Evolutionary conservation across 30 jellyfish, hydroid and myxozoan genomes (phyloP).

Genomic region (Rhopilema esculentum): DNA sequence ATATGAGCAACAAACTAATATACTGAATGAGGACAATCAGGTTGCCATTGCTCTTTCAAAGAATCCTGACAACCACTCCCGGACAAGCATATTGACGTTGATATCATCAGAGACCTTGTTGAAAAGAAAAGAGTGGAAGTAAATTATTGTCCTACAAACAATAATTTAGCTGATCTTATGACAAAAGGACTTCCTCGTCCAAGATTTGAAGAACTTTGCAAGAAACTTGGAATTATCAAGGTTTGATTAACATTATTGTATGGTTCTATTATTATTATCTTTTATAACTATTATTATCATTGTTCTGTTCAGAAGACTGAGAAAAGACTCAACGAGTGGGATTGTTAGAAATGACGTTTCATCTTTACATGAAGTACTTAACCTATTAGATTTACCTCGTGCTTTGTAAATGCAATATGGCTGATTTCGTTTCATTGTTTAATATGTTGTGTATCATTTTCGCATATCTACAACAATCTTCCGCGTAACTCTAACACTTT

Average conservation of each 20-base stretch:
- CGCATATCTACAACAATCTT: constrained; percentile 3
- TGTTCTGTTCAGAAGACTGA: constrained; percentile 27
- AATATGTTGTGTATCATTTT: background rate
- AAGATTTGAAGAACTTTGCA: constrained; percentile 41
- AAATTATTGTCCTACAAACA: constrained; percentile 36
- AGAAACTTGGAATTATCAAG: constrained; percentile 5
- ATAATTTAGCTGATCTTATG: constrained; percentile 39
- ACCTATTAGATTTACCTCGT: background rate
- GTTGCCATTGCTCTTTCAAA: constrained; percentile 42
- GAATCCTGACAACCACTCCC: constrained; percentile 50
- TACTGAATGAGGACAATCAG: constrained; percentile 48
- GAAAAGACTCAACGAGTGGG: constrained; percentile 18
- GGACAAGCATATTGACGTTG: constrained; percentile 51
- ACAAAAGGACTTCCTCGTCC: constrained; percentile 50
- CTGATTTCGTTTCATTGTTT: too few relatives aligned
- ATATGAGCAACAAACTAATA: constrained; percentile 3
- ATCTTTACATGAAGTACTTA: background rate
- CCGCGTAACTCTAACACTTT: constrained; percentile 25
- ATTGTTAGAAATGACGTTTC: constrained; percentile 19
- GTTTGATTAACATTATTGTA: constrained; percentile 7
- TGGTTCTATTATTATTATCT: background rate
- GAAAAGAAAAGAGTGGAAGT: constrained; percentile 17
- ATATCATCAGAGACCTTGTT: constrained; percentile 6
- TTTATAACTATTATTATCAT: background rate
- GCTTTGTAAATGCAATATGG: background rate